Conservation (phyloP, 2,888 invertebrate genomes). For the Tanaodytes sp. region DNA sequence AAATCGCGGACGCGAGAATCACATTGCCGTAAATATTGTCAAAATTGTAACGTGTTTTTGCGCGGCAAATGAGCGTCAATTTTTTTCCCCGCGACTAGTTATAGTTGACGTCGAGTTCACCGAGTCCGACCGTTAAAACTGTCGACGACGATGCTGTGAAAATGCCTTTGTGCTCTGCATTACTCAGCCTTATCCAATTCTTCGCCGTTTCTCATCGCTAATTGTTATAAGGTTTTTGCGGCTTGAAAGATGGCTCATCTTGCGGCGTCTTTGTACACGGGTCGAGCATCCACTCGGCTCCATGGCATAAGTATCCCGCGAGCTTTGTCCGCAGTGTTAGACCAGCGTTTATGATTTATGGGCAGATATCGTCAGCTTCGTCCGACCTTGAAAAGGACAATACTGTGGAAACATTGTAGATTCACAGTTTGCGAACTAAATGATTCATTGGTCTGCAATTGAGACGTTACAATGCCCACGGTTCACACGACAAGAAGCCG, state of each 20-base stretch:
- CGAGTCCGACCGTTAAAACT: no score
- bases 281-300: slow-evolving; percentile 57
- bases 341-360: slow-evolving; percentile 65
- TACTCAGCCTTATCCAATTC: slow-evolving; percentile 44
- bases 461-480: slow-evolving; percentile 14
- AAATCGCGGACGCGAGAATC: no score
- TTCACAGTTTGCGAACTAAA: slow-evolving; percentile 58
- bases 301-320: slow-evolving; percentile 63
- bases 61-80: no score
- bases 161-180: slow-evolving; percentile 48
- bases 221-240: slow-evolving; percentile 60
- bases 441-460: slow-evolving; percentile 35
- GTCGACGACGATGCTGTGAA: no score
- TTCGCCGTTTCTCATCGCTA: slow-evolving; percentile 53
- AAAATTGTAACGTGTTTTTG: no score
- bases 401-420: no score
- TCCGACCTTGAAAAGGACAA: slow-evolving; percentile 52
- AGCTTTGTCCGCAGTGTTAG: slow-evolving; percentile 56
- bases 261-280: slow-evolving; percentile 55
- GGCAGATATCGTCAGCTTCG: slow-evolving; percentile 63
- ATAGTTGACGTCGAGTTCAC: not conserved
- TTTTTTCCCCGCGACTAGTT: no score
- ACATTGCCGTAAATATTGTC: no score
- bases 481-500: slow-evolving; percentile 11
- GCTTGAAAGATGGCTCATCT: slow-evolving; percentile 42